Evolutionary conservation across 2,113 vertebrate species (phyloP).

Genomic region (Cisticola juncidis): DNA sequence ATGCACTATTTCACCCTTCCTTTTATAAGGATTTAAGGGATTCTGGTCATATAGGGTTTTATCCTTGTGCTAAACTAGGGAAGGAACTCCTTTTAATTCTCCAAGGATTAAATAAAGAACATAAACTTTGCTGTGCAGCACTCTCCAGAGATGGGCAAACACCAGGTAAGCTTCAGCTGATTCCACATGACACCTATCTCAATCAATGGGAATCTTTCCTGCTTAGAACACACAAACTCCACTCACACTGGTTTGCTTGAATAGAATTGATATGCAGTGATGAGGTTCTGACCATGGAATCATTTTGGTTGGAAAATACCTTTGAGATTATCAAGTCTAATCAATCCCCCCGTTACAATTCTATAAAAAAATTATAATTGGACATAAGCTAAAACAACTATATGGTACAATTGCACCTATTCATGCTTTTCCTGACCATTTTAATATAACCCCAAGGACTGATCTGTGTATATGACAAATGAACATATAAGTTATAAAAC

Average conservation of each 20-base stretch:
- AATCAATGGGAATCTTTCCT: background rate
- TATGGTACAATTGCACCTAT: background rate
- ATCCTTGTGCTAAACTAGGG: background rate
- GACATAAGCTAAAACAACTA: background rate
- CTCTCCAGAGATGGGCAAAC: background rate
- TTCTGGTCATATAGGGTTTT: background rate
- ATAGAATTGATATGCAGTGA: background rate
- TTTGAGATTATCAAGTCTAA: background rate
- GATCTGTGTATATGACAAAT: background rate
- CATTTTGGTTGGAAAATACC: background rate
- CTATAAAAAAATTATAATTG: background rate
- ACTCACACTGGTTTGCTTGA: background rate
- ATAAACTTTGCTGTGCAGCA: background rate
- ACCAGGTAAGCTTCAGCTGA: background rate
- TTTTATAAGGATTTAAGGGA: background rate
- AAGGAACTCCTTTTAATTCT: background rate
- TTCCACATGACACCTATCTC: background rate
- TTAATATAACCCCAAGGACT: background rate
- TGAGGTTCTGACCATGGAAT: background rate
- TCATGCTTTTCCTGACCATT: background rate
- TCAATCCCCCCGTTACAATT: background rate
- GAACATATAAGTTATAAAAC: background rate
- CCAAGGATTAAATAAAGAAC: background rate
- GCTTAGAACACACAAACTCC: background rate
- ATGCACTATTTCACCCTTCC: background rate